A percentile compares a stretch with the other conserved stretches of the same genome.
These are phyloP conservation scores for Gnatocerus cornutus DNA, from an alignment of 2,888 invertebrate genomes.

Conservation along the genomic window DNA sequence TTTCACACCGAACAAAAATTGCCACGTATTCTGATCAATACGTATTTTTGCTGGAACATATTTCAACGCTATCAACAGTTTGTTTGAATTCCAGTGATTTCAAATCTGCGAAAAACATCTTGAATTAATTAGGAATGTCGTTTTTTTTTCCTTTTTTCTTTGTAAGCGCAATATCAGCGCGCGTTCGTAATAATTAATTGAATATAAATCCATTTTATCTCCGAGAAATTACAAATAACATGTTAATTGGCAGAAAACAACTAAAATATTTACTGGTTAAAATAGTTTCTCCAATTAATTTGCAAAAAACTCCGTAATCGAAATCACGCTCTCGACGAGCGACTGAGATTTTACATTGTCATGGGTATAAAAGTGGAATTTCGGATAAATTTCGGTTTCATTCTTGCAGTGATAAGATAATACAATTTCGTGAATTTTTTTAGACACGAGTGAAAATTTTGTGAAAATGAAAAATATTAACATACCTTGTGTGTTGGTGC, in stretches of 20 bases:
- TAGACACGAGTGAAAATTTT: too few relatives aligned
- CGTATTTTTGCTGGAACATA: too few relatives aligned
- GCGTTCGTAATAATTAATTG: slow-evolving; percentile 14
- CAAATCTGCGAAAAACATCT: neutral
- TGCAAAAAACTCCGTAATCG: slow-evolving; percentile 30
- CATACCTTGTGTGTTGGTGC: too few relatives aligned
- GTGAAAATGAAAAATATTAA: too few relatives aligned
- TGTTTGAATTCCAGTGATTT: neutral
- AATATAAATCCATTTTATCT: slow-evolving; percentile 31
- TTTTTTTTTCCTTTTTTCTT: neutral
- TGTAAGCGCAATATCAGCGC: slow-evolving; percentile 21
- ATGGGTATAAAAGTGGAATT: neutral
- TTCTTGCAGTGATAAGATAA: too few relatives aligned
- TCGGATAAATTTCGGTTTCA: too few relatives aligned
- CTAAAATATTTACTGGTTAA: slow-evolving; percentile 13
- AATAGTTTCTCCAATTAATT: slow-evolving; percentile 16
- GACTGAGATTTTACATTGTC: neutral
- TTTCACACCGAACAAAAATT: too few relatives aligned
- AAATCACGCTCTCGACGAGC: slow-evolving; percentile 37
- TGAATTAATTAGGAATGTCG: neutral
- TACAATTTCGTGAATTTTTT: too few relatives aligned
- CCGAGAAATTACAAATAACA: slow-evolving; percentile 27
- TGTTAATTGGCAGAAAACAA: slow-evolving; percentile 32
- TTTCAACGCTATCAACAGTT: neutral
- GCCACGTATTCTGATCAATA: too few relatives aligned